A percentile compares a stretch with the other conserved stretches of the same genome.
Evolutionary conservation across 2,113 vertebrate genomes (phyloP).

Genomic region (Megaceryle torquata): DNA sequence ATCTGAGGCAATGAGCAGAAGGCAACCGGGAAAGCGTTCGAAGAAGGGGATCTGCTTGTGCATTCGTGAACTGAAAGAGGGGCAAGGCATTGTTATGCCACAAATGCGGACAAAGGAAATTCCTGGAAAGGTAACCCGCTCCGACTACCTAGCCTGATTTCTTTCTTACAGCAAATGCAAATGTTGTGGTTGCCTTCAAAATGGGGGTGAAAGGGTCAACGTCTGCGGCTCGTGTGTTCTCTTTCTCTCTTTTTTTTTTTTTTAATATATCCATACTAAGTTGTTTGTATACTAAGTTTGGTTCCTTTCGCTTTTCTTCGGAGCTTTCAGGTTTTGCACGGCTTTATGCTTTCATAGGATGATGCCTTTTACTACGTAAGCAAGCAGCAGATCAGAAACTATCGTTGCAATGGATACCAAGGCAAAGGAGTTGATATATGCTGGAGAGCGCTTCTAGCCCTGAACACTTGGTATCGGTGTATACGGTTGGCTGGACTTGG

Average conservation of each 20-base stretch:
- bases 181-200: neutral
- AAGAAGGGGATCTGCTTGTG: neutral
- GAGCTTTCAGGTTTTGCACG: neutral
- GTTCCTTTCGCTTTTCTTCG: neutral
- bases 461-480: neutral
- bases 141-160: neutral
- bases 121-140: neutral
- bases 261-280: neutral
- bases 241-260: neutral
- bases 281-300: neutral
- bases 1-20: neutral
- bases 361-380: neutral
- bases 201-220: neutral
- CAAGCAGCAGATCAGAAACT: neutral
- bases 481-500: too few relatives aligned
- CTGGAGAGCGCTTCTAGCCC: neutral
- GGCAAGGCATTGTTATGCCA: neutral
- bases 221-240: neutral
- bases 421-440: rapidly evolving
- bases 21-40: neutral
- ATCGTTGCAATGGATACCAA: neutral
- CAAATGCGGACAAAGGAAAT: neutral
- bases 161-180: neutral
- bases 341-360: neutral
- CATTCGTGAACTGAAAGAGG: neutral